A percentile compares a stretch with the other conserved stretches of the same genome.
phyloP scores from a whole-genome alignment of 2,888 invertebrate species.

The Gasteruption jaculator region DNA sequence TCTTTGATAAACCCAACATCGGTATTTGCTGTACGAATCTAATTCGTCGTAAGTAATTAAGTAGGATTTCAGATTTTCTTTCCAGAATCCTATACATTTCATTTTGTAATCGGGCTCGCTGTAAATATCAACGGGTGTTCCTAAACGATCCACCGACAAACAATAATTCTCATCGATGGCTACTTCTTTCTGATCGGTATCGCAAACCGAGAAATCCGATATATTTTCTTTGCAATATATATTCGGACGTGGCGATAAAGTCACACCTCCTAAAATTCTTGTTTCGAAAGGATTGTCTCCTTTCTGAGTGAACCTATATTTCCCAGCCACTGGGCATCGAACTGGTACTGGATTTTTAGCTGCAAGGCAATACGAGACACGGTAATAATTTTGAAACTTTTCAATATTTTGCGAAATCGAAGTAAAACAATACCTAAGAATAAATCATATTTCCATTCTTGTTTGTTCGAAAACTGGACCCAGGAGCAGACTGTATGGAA shows the following conservation, averaged over 20 bases:
- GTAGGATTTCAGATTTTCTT: slow-evolving; percentile 95
- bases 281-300: slow-evolving; percentile 91
- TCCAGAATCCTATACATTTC: slow-evolving; percentile 97
- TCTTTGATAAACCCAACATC: slow-evolving; percentile 97
- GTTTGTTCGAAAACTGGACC: slow-evolving; percentile 84
- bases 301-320: slow-evolving; percentile 88
- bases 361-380: slow-evolving; percentile 28
- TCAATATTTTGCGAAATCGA: background rate
- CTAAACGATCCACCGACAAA: slow-evolving; percentile 91
- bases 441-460: slow-evolving; percentile 83
- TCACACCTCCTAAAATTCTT: slow-evolving; percentile 92
- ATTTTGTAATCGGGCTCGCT: slow-evolving; percentile 94
- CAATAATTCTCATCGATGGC: slow-evolving; percentile 94
- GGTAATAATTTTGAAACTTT: slow-evolving; percentile 3
- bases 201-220: slow-evolving; percentile 94
- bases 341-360: slow-evolving; percentile 88
- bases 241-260: slow-evolving; percentile 87
- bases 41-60: slow-evolving; percentile 93
- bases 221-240: slow-evolving; percentile 90
- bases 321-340: slow-evolving; percentile 93
- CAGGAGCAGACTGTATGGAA: slow-evolving; percentile 92
- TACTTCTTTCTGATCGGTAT: slow-evolving; percentile 90
- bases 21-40: slow-evolving; percentile 91
- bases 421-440: slow-evolving; percentile 56
- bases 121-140: slow-evolving; percentile 92